phyloP scores from a whole-genome alignment of 2,113 vertebrate species.

The Psilopsiagon aurifrons region DNA sequence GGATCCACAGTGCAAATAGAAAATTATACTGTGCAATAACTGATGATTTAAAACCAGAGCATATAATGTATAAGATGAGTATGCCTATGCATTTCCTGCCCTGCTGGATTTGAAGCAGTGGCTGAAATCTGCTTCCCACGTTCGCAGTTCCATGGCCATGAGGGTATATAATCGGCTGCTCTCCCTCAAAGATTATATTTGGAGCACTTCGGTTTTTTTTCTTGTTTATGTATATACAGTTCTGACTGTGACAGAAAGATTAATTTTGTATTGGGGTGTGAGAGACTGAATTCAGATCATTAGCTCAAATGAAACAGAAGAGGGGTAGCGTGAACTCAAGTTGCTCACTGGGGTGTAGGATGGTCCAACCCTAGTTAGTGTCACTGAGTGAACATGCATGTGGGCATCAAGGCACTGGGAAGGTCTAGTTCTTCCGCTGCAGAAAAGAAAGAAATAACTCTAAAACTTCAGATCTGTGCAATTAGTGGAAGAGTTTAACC shows the following conservation, averaged over 20 bases:
- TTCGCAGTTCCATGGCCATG: neutral
- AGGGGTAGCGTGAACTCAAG: neutral
- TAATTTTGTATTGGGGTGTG: neutral
- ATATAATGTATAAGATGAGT: accelerated
- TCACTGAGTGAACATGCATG: neutral
- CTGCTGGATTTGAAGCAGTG: neutral
- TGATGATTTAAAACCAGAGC: neutral
- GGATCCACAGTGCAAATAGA: neutral
- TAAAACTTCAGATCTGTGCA: neutral
- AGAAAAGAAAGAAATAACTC: neutral
- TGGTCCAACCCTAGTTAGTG: neutral
- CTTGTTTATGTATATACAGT: neutral
- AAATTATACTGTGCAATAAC: neutral
- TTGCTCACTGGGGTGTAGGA: neutral
- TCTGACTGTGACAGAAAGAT: neutral
- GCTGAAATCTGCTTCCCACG: neutral
- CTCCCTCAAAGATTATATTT: neutral
- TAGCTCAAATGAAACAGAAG: neutral
- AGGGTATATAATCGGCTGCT: neutral
- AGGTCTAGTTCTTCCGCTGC: neutral
- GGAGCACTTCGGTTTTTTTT: neutral
- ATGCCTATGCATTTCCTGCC: neutral
- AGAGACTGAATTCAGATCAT: neutral
- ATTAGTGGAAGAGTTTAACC: neutral
- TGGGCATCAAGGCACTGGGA: neutral